These are phyloP conservation scores for Lacanobia wlatinum DNA, from an alignment of 2,888 invertebrate genomes.

Conservation along the genomic window DNA sequence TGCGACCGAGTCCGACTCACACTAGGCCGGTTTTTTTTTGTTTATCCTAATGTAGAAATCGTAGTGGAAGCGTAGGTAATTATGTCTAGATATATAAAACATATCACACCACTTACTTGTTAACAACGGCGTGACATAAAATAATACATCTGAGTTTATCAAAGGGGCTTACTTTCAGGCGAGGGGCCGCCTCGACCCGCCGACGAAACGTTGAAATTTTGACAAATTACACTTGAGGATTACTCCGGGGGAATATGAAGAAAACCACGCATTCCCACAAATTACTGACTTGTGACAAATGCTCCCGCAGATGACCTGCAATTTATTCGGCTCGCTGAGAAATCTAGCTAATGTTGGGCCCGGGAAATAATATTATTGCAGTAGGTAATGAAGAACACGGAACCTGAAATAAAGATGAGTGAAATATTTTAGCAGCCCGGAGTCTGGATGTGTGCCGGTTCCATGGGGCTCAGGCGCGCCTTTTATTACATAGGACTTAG, in stretches of 20 bases:
- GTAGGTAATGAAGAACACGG: slow-evolving; percentile 51
- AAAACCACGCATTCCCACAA: slow-evolving; percentile 83
- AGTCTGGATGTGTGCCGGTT: neutral
- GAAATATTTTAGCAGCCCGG: slow-evolving; percentile 3
- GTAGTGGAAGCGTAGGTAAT: too few relatives aligned
- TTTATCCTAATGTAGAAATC: too few relatives aligned
- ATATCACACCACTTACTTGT: slow-evolving; percentile 35
- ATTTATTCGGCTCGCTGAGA: slow-evolving; percentile 74
- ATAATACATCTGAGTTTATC: slow-evolving; percentile 78
- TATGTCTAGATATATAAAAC: too few relatives aligned
- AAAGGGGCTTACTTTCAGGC: slow-evolving; percentile 72
- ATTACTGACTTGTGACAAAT: slow-evolving; percentile 84
- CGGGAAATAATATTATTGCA: slow-evolving; percentile 66
- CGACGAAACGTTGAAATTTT: slow-evolving; percentile 81
- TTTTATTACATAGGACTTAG: neutral
- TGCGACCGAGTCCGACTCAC: too few relatives aligned
- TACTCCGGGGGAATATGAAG: slow-evolving; percentile 83
- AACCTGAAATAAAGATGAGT: neutral
- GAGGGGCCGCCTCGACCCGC: slow-evolving; percentile 60
- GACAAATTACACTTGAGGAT: slow-evolving; percentile 84
- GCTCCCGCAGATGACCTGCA: slow-evolving; percentile 78
- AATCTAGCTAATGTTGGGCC: slow-evolving; percentile 74
- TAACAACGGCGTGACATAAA: slow-evolving; percentile 71
- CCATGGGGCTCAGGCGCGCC: neutral
- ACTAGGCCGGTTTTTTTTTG: too few relatives aligned